phyloP scores from a whole-genome alignment of 2,113 vertebrate genomes.

The Geothlypis trichas region DNA sequence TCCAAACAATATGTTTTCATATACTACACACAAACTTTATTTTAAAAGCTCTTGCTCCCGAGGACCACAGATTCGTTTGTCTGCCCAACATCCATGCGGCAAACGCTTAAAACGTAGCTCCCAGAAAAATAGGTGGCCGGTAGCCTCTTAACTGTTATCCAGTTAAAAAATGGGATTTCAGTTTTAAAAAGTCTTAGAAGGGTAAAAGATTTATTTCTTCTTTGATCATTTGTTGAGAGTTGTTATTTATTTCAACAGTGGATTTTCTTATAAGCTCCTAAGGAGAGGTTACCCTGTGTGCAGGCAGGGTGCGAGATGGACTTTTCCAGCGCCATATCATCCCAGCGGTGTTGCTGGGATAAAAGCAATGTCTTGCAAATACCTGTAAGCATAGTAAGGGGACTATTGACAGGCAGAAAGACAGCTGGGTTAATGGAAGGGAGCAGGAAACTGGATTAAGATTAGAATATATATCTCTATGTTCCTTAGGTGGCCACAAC shows the following conservation, averaged over 20 bases:
- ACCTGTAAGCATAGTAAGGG: slow-evolving; percentile 47
- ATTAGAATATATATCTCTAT: background rate
- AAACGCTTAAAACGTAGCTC: slow-evolving; percentile 61
- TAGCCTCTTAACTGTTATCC: slow-evolving; percentile 72
- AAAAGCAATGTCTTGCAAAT: slow-evolving; percentile 59
- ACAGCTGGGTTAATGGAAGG: slow-evolving; percentile 12
- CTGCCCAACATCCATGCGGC: slow-evolving; percentile 34
- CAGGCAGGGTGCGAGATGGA: slow-evolving; percentile 27
- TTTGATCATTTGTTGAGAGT: slow-evolving; percentile 80
- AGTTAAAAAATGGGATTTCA: slow-evolving; percentile 76
- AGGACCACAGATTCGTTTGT: slow-evolving; percentile 47
- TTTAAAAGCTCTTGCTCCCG: slow-evolving; percentile 72
- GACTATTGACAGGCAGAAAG: background rate
- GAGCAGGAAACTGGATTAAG: slow-evolving; percentile 15
- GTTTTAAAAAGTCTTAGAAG: slow-evolving; percentile 75
- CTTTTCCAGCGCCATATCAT: slow-evolving; percentile 55
- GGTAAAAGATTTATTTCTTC: slow-evolving; percentile 79
- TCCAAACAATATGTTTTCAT: slow-evolving; percentile 80
- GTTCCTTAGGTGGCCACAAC: slow-evolving; percentile 26
- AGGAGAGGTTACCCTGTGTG: slow-evolving; percentile 59
- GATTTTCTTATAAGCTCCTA: slow-evolving; percentile 70
- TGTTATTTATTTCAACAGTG: slow-evolving; percentile 77
- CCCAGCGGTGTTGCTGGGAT: slow-evolving; percentile 23
- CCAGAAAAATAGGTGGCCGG: slow-evolving; percentile 66
- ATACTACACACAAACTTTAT: slow-evolving; percentile 73